These are phyloP conservation scores for Pogonus chalceus DNA, from an alignment of 1,140 invertebrate genomes.

Conservation along the genomic window DNA sequence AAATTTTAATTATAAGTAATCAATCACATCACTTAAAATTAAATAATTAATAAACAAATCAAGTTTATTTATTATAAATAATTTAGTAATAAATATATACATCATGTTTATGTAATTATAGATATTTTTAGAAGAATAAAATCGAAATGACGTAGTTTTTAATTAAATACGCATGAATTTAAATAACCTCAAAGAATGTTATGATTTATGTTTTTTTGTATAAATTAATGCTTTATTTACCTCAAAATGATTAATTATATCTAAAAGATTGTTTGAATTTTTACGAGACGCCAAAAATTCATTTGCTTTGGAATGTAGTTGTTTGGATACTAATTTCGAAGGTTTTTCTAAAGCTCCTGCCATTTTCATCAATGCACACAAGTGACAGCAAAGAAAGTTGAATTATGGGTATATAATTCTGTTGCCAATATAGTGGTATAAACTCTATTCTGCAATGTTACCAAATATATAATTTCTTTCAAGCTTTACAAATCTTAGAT, in stretches of 20 bases:
- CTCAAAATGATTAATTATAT: constrained; percentile 53
- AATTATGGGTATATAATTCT: neutral
- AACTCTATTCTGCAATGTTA: neutral
- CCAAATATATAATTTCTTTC: neutral
- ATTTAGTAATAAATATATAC: neutral
- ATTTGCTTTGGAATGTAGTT: constrained; percentile 51
- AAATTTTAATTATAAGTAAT: neutral
- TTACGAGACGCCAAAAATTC: constrained; percentile 53
- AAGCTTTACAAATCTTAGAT: too few species aligned
- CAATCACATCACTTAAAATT: too few species aligned
- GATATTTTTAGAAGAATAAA: neutral
- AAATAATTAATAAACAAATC: too few species aligned
- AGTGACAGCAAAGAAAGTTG: neutral
- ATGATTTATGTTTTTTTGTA: neutral
- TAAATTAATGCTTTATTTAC: constrained; percentile 26
- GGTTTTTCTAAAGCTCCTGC: constrained; percentile 21
- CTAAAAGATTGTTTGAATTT: constrained; percentile 49
- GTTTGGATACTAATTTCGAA: constrained; percentile 37
- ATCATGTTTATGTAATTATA: too few species aligned
- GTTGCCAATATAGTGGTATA: neutral
- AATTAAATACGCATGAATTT: constrained; percentile 10
- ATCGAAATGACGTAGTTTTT: neutral
- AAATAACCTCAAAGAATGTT: constrained; percentile 21
- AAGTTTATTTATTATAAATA: neutral
- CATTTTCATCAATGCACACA: constrained; percentile 1